A percentile compares a stretch with the other conserved stretches of the same genome.
Evolutionary conservation across 2,113 vertebrate genomes (phyloP).

Genomic region (Perca schrenkii): DNA sequence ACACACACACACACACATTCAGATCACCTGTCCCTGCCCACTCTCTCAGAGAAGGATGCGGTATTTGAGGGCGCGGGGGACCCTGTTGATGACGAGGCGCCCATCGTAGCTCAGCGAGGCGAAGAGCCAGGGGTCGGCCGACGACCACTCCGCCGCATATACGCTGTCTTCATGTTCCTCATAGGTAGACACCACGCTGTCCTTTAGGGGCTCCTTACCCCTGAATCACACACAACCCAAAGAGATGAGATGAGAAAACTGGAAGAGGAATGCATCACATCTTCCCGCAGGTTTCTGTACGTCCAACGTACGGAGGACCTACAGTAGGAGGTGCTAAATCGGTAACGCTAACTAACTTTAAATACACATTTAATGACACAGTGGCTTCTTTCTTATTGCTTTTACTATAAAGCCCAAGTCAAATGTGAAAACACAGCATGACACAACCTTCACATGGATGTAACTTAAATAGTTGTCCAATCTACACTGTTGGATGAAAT

Average conservation of each 20-base stretch:
- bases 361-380: background rate
- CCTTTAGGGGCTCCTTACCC: slow-evolving; percentile 93
- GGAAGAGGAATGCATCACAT: background rate
- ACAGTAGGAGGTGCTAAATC: background rate
- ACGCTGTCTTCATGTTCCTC: slow-evolving; percentile 99
- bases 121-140: slow-evolving; percentile 97
- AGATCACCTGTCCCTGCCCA: background rate
- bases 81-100: slow-evolving; percentile 97
- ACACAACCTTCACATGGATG: background rate
- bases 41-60: slow-evolving; percentile 87
- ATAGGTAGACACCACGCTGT: slow-evolving; percentile 96
- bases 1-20: background rate
- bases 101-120: slow-evolving; percentile 98
- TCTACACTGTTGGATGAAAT: too few relatives aligned
- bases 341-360: background rate
- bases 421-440: background rate
- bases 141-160: slow-evolving; percentile 98
- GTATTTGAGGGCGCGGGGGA: slow-evolving; percentile 96
- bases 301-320: background rate
- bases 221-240: slow-evolving; percentile 69
- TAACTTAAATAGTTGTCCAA: background rate
- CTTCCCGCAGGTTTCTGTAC: background rate
- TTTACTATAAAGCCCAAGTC: background rate
- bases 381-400: background rate
- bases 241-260: background rate